These are phyloP conservation scores for Oryzias dopingdopingensis DNA, from an alignment of 2,797 vertebrate genomes.

Conservation along the genomic window DNA sequence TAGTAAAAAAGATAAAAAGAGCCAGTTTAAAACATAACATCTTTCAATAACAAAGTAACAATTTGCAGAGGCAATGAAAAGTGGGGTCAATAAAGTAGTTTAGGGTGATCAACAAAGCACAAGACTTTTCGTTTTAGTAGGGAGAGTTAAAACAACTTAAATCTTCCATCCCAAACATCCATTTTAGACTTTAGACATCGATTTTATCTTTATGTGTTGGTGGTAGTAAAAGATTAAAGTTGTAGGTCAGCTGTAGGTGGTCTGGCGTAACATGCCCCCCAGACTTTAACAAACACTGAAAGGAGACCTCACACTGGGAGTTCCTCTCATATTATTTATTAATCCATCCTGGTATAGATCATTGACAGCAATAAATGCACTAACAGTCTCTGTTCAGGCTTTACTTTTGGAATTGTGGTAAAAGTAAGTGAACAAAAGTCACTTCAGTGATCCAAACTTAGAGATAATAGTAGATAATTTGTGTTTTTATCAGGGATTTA, in stretches of 20 bases:
- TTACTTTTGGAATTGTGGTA: slow-evolving; percentile 11
- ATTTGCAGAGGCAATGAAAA: slow-evolving; percentile 62
- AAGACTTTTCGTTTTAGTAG: slow-evolving; percentile 41
- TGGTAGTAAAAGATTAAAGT: slow-evolving; percentile 67
- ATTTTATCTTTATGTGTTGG: slow-evolving; percentile 67
- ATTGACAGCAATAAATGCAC: slow-evolving; percentile 14
- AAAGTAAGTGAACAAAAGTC: not conserved
- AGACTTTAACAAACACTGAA: slow-evolving; percentile 25
- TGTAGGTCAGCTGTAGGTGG: slow-evolving; percentile 55
- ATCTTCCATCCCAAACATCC: slow-evolving; percentile 52
- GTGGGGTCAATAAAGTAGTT: slow-evolving; percentile 49
- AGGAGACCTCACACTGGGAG: slow-evolving; percentile 13
- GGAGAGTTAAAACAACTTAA: slow-evolving; percentile 56
- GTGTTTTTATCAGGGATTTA: too few species aligned
- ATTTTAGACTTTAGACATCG: slow-evolving; percentile 47
- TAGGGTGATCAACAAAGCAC: slow-evolving; percentile 55
- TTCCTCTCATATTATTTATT: slow-evolving; percentile 25
- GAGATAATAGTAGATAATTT: too few species aligned
- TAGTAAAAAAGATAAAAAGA: slow-evolving; percentile 51
- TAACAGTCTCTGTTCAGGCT: slow-evolving; percentile 10
- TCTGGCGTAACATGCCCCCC: slow-evolving; percentile 52
- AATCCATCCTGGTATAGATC: slow-evolving; percentile 5
- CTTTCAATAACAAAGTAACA: slow-evolving; percentile 54
- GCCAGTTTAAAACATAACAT: slow-evolving; percentile 55
- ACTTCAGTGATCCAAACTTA: too few species aligned